Conservation (phyloP, 2,888 invertebrate genomes). For the Poecilobothrus nobilitatus region DNA sequence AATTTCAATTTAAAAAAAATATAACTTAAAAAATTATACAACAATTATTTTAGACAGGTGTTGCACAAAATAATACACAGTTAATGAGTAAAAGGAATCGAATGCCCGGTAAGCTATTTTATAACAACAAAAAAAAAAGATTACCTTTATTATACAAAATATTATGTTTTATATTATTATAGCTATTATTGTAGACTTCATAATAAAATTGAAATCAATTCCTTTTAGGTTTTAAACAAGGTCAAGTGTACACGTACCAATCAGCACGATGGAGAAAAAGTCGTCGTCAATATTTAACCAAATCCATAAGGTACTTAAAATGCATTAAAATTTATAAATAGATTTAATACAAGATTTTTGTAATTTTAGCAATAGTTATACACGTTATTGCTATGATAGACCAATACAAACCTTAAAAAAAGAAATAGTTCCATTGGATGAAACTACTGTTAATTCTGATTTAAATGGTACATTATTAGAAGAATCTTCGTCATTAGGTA, state of each 20-base stretch:
- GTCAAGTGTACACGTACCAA: conserved; percentile 91
- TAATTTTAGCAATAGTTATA: neutral
- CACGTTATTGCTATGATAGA: conserved; percentile 29
- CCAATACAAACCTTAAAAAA: conserved; percentile 41
- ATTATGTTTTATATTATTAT: too few relatives aligned
- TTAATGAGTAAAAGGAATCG: conserved; percentile 83
- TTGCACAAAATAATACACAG: conserved; percentile 90
- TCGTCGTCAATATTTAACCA: conserved; percentile 69
- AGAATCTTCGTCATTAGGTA: conserved; percentile 42
- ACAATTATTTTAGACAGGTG: conserved; percentile 59
- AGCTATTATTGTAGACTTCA: too few relatives aligned
- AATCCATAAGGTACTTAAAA: conserved; percentile 40
- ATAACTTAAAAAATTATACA: neutral
- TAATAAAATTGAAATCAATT: too few relatives aligned
- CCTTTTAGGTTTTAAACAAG: conserved; percentile 56
- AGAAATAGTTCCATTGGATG: conserved; percentile 28
- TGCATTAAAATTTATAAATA: neutral
- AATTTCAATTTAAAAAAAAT: neutral
- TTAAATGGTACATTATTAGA: conserved; percentile 41
- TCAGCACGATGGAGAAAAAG: conserved; percentile 84
- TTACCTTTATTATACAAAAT: too few relatives aligned
- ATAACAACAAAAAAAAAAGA: neutral
- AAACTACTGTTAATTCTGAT: conserved; percentile 31
- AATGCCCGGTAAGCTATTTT: conserved; percentile 56
- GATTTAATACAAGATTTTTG: neutral